Evolutionary conservation across 2,888 invertebrate genomes (phyloP).

Genomic region (Apodemia mormo): DNA sequence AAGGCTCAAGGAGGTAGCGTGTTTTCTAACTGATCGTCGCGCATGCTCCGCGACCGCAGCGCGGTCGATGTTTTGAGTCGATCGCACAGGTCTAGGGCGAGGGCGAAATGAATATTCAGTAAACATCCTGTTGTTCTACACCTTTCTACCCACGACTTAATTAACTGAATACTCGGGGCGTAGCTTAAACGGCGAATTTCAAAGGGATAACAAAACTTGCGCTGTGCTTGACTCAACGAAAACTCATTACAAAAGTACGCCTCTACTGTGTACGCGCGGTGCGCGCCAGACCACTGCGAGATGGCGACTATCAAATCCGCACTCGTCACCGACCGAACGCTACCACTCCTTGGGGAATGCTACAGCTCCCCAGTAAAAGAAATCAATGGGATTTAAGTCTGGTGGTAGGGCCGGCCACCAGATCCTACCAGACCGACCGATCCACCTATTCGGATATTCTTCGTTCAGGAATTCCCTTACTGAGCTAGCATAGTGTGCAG

Average conservation of each 20-base stretch:
- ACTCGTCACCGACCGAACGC: background rate
- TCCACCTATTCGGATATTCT: too few species aligned
- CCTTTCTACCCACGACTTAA: background rate
- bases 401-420: too few species aligned
- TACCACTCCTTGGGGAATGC: background rate
- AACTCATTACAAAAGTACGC: slow-evolving; percentile 16
- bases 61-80: slow-evolving; percentile 1
- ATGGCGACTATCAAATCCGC: slow-evolving; percentile 33
- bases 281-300: slow-evolving; percentile 36
- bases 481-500: too few species aligned
- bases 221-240: background rate
- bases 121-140: slow-evolving; percentile 2
- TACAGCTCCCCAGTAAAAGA: too few species aligned
- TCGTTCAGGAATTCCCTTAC: too few species aligned
- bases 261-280: slow-evolving; percentile 34
- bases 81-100: slow-evolving; percentile 13
- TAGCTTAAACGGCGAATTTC: background rate
- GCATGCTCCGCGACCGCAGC: slow-evolving; percentile 21
- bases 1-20: slow-evolving; percentile 20
- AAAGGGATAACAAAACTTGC: too few species aligned
- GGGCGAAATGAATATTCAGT: slow-evolving; percentile 11
- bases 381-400: too few species aligned
- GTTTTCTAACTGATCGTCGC: slow-evolving; percentile 42
- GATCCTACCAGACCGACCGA: too few species aligned
- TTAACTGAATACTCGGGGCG: background rate